Evolutionary conservation across 1,140 invertebrate species (phyloP), one percentile per base, ranked within the genome.

Genomic region (Drosophila lowei): DNA sequence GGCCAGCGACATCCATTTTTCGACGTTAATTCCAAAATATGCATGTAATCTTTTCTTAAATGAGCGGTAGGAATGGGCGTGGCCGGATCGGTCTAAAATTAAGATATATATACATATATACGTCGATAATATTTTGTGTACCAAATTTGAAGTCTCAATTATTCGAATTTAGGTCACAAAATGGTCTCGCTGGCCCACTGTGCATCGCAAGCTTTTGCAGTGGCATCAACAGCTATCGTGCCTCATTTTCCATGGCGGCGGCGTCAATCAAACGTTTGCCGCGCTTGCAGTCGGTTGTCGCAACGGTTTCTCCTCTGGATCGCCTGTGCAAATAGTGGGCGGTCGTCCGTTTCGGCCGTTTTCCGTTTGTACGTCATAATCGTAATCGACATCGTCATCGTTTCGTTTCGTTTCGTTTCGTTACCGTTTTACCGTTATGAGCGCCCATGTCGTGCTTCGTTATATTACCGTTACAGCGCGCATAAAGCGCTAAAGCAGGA

Each of bases 201-300:
- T 38, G 3, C 34, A 38, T 13, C 11, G 34, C 11, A 38, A 38
- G 34, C 34, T 38, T 38, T 38, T 38, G 16, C 60, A 23, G 23
- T 43, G 5, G 6, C 38, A 11, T 11, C 5, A 9, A 16, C 54
- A 21, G 23, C 34, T 38, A 38, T 38, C 47, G 53, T 62, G 60
- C 59, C 71, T 77, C 71, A 58, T 74, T 77, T 74, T 70, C 74
- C 65, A 71, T 53, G 59, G 72, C 66, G 65, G 59, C 64, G 30
- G 74, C 64, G 74, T 77, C 75, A 77, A 75, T 77, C 75, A 75
- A 75, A 77, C 66, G 72, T 74, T 77, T 77, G 72, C 75, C 75
- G 75, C 75, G 75, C 62, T 65, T 77, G 72, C 58, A 60, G 38
- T 49, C 58, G 66, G 58, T 63, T 54, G 58, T 62, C 65, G 34